These are phyloP conservation scores for Epinephelus cyanopodus DNA, from an alignment of 2,113 vertebrate genomes.

Conservation along the genomic window DNA sequence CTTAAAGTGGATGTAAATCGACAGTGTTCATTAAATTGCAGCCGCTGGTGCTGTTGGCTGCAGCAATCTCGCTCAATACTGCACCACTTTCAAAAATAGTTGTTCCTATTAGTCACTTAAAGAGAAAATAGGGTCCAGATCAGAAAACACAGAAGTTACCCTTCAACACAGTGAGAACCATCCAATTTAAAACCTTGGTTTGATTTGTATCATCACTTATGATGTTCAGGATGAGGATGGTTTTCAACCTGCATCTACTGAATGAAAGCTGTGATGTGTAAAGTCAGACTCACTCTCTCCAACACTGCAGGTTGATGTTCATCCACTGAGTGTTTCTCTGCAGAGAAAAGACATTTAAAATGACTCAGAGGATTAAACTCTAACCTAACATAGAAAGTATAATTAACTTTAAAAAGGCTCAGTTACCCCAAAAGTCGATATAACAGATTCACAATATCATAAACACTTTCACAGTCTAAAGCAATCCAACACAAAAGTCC, in stretches of 20 bases:
- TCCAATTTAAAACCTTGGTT: not conserved
- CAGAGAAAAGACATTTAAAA: not conserved
- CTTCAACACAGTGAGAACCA: not conserved
- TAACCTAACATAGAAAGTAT: not conserved
- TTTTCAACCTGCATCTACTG: not conserved
- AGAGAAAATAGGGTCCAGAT: too few species aligned
- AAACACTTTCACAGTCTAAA: too few species aligned
- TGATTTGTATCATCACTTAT: not conserved
- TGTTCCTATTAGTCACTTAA: too few species aligned
- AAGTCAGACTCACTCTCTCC: slow-evolving; percentile 20
- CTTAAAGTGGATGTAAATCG: too few species aligned
- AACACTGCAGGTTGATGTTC: not conserved
- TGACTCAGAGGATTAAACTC: too few species aligned
- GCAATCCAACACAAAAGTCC: not conserved
- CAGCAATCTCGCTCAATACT: too few species aligned
- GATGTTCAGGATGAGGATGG: not conserved
- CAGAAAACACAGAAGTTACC: too few species aligned
- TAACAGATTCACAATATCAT: not conserved
- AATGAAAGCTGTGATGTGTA: not conserved
- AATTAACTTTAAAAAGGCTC: too few species aligned
- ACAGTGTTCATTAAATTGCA: too few species aligned
- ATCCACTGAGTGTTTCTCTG: not conserved
- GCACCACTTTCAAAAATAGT: too few species aligned
- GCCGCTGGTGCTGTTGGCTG: too few species aligned
- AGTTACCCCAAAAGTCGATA: not conserved